Conservation (phyloP, 2,888 invertebrate species). For the Dastarcus helophoroides region DNA sequence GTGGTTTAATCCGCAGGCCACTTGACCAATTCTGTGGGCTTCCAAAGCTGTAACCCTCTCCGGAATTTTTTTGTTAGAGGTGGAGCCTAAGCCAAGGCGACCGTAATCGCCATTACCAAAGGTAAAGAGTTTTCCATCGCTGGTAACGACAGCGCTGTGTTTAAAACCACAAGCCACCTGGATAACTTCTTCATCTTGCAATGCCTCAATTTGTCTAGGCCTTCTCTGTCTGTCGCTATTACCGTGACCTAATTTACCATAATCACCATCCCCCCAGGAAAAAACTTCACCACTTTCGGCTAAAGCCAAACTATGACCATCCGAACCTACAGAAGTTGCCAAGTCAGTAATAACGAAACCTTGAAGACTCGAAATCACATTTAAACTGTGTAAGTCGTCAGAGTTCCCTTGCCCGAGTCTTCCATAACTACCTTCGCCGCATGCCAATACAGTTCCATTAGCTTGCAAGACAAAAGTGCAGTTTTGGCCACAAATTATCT, state of each 20-base stretch:
- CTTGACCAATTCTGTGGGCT: constrained; percentile 41
- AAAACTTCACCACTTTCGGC: constrained; percentile 54
- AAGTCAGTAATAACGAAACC: constrained; percentile 52
- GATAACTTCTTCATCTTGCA: constrained; percentile 47
- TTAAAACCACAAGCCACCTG: constrained; percentile 49
- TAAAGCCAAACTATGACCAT: constrained; percentile 52
- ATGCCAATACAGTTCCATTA: constrained; percentile 49
- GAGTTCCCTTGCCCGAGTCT: constrained; percentile 52
- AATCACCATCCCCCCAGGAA: constrained; percentile 56
- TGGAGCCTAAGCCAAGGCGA: constrained; percentile 45
- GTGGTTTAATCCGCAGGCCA: constrained; percentile 53
- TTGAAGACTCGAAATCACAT: constrained; percentile 48
- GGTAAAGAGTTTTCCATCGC: constrained; percentile 50
- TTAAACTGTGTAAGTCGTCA: constrained; percentile 47
- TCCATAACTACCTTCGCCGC: constrained; percentile 55
- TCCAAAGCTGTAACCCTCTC: constrained; percentile 44
- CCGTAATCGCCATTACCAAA: constrained; percentile 58
- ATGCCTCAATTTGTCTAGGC: constrained; percentile 49
- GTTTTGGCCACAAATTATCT: constrained; percentile 54
- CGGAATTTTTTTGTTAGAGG: constrained; percentile 49
- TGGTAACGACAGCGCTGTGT: constrained; percentile 52
- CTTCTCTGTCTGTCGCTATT: constrained; percentile 50
- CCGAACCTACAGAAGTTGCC: constrained; percentile 51
- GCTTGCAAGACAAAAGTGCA: constrained; percentile 50
- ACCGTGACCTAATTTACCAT: constrained; percentile 54